These are phyloP conservation scores for Podocnemis expansa DNA, from an alignment of 2,113 vertebrate genomes.

Conservation along the genomic window DNA sequence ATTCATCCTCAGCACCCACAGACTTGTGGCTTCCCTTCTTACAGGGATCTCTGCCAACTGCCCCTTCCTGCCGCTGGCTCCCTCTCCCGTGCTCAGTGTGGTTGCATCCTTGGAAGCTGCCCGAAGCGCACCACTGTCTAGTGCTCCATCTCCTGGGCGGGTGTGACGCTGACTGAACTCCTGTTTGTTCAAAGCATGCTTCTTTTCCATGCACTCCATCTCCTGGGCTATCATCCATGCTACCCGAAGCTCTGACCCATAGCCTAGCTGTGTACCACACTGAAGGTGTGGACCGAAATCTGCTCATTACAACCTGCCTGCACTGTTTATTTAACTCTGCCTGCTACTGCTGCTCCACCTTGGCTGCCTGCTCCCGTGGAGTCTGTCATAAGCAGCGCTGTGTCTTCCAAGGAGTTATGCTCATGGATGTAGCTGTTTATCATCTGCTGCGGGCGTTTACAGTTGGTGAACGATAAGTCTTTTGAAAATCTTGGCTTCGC, in stretches of 20 bases:
- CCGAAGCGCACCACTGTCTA: fast-evolving
- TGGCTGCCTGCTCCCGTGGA: neutral
- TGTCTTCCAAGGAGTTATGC: neutral
- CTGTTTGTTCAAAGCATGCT: fast-evolving
- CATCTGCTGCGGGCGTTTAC: neutral
- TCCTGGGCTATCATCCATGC: neutral
- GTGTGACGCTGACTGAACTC: fast-evolving
- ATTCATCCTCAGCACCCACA: neutral
- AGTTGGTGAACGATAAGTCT: neutral
- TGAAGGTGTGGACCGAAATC: neutral
- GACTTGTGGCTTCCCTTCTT: neutral
- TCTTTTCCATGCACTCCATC: neutral
- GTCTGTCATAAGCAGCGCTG: neutral
- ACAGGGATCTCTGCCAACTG: neutral
- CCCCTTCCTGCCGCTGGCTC: neutral
- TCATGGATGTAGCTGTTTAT: neutral
- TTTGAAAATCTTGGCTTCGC: fast-evolving
- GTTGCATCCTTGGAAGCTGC: neutral
- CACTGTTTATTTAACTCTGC: slow-evolving; percentile 19
- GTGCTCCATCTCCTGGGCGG: neutral
- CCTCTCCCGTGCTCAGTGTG: fast-evolving
- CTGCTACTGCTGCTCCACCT: slow-evolving; percentile 48
- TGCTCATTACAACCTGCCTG: neutral
- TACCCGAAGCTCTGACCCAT: fast-evolving
- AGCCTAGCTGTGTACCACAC: fast-evolving